These are phyloP conservation scores for Phenganax stokvisi DNA, from an alignment of 92 coral and sea anemone genomes.

Conservation along the genomic window DNA sequence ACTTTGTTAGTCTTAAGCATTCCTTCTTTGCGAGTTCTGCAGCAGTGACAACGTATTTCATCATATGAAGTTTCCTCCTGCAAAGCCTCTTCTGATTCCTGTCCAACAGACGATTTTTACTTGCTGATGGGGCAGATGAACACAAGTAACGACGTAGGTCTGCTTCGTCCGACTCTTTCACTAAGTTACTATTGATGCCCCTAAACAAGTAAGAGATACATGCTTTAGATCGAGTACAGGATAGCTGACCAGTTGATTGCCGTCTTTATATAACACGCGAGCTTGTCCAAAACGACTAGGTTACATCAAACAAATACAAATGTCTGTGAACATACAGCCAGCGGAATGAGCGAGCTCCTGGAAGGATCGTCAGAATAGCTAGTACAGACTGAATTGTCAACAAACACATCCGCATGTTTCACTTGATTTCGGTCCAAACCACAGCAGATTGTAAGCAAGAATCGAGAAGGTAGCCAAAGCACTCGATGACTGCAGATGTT, in stretches of 20 bases:
- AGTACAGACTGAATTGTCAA: constrained; percentile 42
- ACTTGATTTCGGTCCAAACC: constrained; percentile 6
- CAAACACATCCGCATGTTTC: constrained; percentile 39
- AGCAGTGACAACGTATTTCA: constrained; percentile 82
- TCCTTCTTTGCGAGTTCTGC: constrained; percentile 60
- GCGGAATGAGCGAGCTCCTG: constrained; percentile 52
- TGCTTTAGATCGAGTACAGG: constrained; percentile 13
- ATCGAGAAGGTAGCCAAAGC: background rate
- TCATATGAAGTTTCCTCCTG: constrained; percentile 49
- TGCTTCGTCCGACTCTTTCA: background rate
- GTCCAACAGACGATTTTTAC: constrained; percentile 38
- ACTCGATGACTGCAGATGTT: constrained; percentile 21
- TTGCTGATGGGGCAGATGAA: background rate
- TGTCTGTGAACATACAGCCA: constrained; percentile 67
- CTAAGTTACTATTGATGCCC: background rate
- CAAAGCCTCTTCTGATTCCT: constrained; percentile 70
- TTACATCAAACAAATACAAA: constrained; percentile 10
- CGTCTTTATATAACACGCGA: background rate
- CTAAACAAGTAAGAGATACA: background rate
- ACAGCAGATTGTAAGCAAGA: background rate
- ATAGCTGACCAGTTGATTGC: background rate
- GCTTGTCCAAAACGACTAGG: background rate
- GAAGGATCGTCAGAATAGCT: constrained; percentile 29
- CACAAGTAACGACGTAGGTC: constrained; percentile 20
- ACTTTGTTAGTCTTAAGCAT: constrained; percentile 55